Evolutionary conservation across 37 sponge, comb jelly and placozoan species (phyloP).

Genomic region (Spongilla lacustris): DNA sequence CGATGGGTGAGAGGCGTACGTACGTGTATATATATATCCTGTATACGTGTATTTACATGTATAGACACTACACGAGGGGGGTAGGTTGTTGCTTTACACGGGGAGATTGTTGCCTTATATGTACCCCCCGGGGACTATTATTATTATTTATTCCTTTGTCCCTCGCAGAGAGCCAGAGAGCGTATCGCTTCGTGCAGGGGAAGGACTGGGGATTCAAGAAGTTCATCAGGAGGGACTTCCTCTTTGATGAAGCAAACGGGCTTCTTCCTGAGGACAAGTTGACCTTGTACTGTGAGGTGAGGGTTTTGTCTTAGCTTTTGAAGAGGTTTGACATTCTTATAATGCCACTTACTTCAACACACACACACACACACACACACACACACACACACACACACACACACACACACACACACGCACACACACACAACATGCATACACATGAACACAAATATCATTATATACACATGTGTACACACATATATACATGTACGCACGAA

Average conservation of each 20-base stretch:
- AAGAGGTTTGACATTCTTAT: no score
- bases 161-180: slow-evolving; percentile 91
- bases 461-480: slow-evolving; percentile 17
- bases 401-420: slow-evolving; percentile 1
- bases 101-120: no score
- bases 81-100: no score
- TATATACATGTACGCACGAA: neutral
- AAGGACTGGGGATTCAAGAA: slow-evolving; percentile 99
- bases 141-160: neutral
- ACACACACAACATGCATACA: slow-evolving; percentile 6
- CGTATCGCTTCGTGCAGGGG: slow-evolving; percentile 96
- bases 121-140: neutral
- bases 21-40: neutral
- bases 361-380: slow-evolving; percentile 68
- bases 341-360: slow-evolving; percentile 45
- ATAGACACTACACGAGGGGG: no score
- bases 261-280: slow-evolving; percentile 96
- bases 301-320: neutral
- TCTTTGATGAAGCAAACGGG: slow-evolving; percentile 96
- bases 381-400: slow-evolving; percentile 21
- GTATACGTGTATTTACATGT: no score
- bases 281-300: slow-evolving; percentile 95
- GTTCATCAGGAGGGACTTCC: slow-evolving; percentile 96
- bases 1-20: slow-evolving; percentile 88
- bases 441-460: no score